These are phyloP conservation scores for Trilocha varians DNA, from an alignment of 2,888 invertebrate genomes.

Conservation along the genomic window DNA sequence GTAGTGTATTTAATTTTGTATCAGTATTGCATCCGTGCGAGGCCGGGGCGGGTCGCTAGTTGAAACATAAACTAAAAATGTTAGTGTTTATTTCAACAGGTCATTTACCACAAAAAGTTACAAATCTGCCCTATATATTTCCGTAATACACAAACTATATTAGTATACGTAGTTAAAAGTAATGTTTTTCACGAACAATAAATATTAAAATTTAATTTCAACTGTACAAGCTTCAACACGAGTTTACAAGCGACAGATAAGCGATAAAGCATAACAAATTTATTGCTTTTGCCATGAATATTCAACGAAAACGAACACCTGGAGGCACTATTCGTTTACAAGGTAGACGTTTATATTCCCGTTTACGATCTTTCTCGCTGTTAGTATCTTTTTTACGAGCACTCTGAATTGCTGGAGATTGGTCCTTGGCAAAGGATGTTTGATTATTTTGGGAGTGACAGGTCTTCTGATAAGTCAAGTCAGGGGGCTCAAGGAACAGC, in stretches of 20 bases:
- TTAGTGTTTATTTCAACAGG: no score
- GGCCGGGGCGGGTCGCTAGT: no score
- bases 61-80: no score
- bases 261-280: constrained; percentile 30
- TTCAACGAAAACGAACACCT: constrained; percentile 31
- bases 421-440: constrained; percentile 11
- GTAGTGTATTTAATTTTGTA: no score
- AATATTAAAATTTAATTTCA: background rate
- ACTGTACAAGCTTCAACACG: background rate
- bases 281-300: constrained; percentile 32
- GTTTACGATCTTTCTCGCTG: constrained; percentile 49
- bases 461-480: no score
- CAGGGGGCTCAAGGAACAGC: no score
- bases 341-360: constrained; percentile 43
- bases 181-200: background rate
- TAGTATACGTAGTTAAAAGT: no score
- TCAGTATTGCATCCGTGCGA: no score
- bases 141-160: no score
- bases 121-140: no score
- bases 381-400: constrained; percentile 60
- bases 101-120: no score
- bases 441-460: background rate
- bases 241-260: constrained; percentile 16
- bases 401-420: constrained; percentile 27
- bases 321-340: constrained; percentile 30